Evolutionary conservation across 2,888 invertebrate genomes (phyloP).

Genomic region (Argyra leucocephala): DNA sequence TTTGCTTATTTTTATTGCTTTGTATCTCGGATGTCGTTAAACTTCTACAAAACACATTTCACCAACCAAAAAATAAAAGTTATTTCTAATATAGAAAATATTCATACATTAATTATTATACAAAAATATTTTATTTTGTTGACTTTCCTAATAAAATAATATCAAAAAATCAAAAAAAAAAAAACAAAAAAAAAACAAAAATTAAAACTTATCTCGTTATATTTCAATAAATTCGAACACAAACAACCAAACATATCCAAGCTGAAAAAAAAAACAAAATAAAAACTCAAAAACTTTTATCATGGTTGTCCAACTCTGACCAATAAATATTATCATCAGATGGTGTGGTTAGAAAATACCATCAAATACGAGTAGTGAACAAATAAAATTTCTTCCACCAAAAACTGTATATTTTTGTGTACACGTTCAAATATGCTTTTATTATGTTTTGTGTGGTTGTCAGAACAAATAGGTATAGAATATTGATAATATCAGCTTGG

Average conservation of each 20-base stretch:
- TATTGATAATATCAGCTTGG: too few species aligned
- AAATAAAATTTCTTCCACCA: too few species aligned
- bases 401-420: too few species aligned
- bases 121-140: not conserved
- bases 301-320: not conserved
- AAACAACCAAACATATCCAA: not conserved
- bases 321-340: slow-evolving; percentile 1
- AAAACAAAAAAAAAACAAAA: too few species aligned
- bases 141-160: not conserved
- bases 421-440: too few species aligned
- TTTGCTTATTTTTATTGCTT: too few species aligned
- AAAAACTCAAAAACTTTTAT: not conserved
- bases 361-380: not conserved
- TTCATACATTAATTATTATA: not conserved
- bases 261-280: not conserved
- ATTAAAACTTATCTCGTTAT: not conserved
- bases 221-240: not conserved
- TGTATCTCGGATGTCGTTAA: too few species aligned
- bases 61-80: too few species aligned
- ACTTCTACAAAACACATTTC: too few species aligned
- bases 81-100: too few species aligned
- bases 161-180: not conserved
- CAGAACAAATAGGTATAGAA: too few species aligned
- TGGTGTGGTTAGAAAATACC: not conserved
- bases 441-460: too few species aligned